These are phyloP conservation scores for Pterostichus madidus DNA, from an alignment of 2,888 invertebrate genomes.

Conservation along the genomic window DNA sequence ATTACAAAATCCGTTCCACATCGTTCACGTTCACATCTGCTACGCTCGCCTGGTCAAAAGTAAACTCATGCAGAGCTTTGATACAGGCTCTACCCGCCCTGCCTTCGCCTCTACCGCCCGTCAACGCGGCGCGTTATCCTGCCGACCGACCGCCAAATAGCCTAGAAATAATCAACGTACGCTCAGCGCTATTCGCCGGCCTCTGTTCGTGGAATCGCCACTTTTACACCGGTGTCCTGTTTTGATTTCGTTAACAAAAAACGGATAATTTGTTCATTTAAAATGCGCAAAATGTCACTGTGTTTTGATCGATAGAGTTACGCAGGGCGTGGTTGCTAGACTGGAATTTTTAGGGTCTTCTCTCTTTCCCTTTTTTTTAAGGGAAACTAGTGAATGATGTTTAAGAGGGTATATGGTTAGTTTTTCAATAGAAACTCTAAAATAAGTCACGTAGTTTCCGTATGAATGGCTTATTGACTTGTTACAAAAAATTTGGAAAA, in stretches of 20 bases:
- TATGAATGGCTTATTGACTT: too few species aligned
- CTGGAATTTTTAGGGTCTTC: too few species aligned
- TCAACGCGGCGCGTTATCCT: not conserved
- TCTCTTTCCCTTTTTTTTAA: too few species aligned
- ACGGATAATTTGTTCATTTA: constrained; percentile 11
- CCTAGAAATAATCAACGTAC: not conserved
- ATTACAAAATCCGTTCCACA: not conserved
- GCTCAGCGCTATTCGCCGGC: not conserved
- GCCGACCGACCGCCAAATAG: constrained; percentile 6
- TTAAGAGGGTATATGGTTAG: too few species aligned
- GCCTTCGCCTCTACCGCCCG: not conserved
- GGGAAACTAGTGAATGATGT: too few species aligned
- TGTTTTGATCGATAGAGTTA: too few species aligned
- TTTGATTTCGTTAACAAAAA: not conserved
- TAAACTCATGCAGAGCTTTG: constrained; percentile 16
- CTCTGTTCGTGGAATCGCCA: not conserved
- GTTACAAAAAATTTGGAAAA: too few species aligned
- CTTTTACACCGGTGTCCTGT: not conserved
- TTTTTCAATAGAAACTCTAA: too few species aligned
- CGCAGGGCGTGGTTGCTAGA: too few species aligned
- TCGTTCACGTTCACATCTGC: not conserved
- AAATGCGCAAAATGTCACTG: not conserved
- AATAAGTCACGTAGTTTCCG: too few species aligned
- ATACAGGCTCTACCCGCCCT: not conserved
- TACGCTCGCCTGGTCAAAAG: constrained; percentile 35